phyloP scores from a whole-genome alignment of 2,888 invertebrate genomes.

The Elegia similella region DNA sequence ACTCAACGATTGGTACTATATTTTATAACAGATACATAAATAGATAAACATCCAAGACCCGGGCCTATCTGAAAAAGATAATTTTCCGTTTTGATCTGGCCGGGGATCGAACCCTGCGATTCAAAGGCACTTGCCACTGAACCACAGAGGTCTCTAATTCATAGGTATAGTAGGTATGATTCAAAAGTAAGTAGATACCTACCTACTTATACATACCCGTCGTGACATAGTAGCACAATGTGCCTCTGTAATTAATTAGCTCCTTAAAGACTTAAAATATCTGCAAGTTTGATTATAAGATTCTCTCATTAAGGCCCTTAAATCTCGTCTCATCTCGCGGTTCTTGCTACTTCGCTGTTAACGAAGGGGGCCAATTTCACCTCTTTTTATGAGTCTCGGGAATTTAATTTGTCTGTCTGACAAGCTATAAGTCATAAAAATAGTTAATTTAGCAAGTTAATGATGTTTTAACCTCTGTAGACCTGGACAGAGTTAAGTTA shows the following conservation, averaged over 20 bases:
- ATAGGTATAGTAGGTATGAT: too few relatives aligned
- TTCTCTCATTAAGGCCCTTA: constrained; percentile 23
- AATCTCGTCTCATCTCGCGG: constrained; percentile 24
- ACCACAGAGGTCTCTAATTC: too few relatives aligned
- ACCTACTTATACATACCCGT: not conserved
- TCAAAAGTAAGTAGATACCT: too few relatives aligned
- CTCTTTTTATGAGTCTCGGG: constrained; percentile 23
- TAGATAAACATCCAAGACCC: too few relatives aligned
- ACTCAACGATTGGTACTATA: too few relatives aligned
- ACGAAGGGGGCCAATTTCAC: constrained; percentile 18
- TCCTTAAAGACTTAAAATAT: constrained; percentile 11
- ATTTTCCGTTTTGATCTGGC: too few relatives aligned
- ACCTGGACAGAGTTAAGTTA: not conserved
- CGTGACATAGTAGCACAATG: not conserved
- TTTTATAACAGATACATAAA: too few relatives aligned
- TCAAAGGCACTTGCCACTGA: too few relatives aligned
- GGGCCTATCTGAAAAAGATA: too few relatives aligned
- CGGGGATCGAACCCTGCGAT: too few relatives aligned
- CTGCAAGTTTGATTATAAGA: constrained; percentile 16
- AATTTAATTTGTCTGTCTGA: constrained; percentile 26
- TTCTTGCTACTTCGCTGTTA: constrained; percentile 16
- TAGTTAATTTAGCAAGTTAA: constrained; percentile 19
- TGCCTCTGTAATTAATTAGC: constrained; percentile 3
- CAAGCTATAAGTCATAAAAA: constrained; percentile 17
- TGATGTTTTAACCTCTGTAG: constrained; percentile 3